These are phyloP conservation scores for Crotalus horridus DNA, from an alignment of 2,113 vertebrate genomes.

Conservation along the genomic window DNA sequence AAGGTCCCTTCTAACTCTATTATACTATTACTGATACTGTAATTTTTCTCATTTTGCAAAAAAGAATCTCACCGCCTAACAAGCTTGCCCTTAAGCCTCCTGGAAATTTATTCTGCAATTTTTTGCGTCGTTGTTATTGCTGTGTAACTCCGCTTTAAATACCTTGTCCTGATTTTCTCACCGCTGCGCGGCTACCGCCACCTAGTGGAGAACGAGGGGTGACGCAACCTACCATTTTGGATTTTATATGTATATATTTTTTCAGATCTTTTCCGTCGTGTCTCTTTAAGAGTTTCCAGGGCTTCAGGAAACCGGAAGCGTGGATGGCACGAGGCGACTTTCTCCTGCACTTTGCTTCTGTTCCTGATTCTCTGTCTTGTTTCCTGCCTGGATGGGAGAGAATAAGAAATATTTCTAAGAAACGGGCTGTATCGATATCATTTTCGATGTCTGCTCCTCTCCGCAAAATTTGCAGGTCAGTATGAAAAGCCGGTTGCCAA, in stretches of 20 bases:
- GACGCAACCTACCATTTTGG: background rate
- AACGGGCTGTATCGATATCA: too few species aligned
- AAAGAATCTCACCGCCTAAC: background rate
- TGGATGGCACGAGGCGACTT: background rate
- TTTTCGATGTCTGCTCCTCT: background rate
- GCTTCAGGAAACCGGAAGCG: slow-evolving; percentile 19
- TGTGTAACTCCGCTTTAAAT: background rate
- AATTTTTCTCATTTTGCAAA: background rate
- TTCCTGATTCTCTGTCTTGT: background rate
- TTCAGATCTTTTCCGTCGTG: background rate
- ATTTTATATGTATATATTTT: too few species aligned
- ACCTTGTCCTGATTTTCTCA: too few species aligned
- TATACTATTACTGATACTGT: background rate
- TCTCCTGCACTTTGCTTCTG: background rate
- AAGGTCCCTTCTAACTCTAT: too few species aligned
- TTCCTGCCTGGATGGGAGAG: background rate
- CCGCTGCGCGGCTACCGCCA: background rate
- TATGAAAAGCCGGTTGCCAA: background rate
- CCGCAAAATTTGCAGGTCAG: background rate
- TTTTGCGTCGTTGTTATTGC: background rate
- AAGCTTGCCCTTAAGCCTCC: background rate
- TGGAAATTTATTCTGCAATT: background rate
- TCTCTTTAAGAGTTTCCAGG: background rate
- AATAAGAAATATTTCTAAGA: background rate
- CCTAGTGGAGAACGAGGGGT: background rate